Evolutionary conservation across 2,113 vertebrate species (phyloP).

Genomic region (Psettodes erumei): DNA sequence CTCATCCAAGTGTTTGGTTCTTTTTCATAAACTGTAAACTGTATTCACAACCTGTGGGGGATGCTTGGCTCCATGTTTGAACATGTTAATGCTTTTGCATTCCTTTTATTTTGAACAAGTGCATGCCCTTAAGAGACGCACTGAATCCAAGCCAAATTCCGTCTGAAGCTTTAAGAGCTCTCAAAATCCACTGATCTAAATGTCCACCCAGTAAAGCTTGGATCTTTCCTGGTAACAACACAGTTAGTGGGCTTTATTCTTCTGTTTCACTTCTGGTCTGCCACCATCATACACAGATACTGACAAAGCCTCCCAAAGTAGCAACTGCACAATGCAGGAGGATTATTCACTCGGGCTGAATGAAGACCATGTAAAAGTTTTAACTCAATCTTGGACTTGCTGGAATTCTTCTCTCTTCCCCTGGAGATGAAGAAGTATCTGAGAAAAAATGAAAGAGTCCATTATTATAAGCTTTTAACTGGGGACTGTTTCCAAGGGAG

Average conservation of each 20-base stretch:
- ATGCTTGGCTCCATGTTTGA: slow-evolving; percentile 22
- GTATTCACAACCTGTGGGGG: slow-evolving; percentile 8
- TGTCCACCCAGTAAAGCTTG: slow-evolving; percentile 20
- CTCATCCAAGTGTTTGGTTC: slow-evolving; percentile 46
- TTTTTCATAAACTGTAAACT: slow-evolving; percentile 27
- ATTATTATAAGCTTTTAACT: slow-evolving; percentile 34
- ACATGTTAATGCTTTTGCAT: background rate
- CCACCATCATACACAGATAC: background rate
- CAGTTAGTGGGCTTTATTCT: slow-evolving; percentile 23
- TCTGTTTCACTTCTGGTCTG: background rate
- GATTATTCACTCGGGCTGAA: slow-evolving; percentile 9
- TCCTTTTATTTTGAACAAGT: slow-evolving; percentile 17
- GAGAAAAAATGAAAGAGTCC: slow-evolving; percentile 30
- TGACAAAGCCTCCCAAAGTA: slow-evolving; percentile 37
- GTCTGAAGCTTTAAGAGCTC: slow-evolving; percentile 20
- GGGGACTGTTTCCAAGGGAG: background rate
- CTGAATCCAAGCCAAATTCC: slow-evolving; percentile 1
- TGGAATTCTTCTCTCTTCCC: background rate
- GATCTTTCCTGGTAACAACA: slow-evolving; percentile 38
- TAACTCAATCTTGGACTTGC: slow-evolving; percentile 38
- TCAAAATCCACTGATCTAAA: slow-evolving; percentile 26
- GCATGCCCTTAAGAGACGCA: background rate
- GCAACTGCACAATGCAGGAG: background rate
- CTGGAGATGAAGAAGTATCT: slow-evolving; percentile 25
- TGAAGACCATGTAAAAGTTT: slow-evolving; percentile 22